Evolutionary conservation across 2,113 vertebrate species (phyloP), one percentile per base, ranked within the genome.

Genomic region (Malurus melanocephalus): DNA sequence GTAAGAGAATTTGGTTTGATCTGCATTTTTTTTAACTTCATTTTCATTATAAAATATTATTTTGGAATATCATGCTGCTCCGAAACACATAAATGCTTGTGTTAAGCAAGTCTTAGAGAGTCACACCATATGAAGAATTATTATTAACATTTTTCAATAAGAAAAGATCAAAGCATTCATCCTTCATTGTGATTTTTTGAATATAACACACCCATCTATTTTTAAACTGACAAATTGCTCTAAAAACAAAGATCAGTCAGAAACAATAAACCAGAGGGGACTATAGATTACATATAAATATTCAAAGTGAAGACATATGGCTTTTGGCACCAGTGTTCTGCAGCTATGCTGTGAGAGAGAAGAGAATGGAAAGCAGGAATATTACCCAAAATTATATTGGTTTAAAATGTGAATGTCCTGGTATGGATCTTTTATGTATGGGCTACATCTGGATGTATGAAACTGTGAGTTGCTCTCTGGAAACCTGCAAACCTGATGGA

Each of bases 191-290:
- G 48, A 87, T 87, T 89, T 90, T 90, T 92, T 85, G 16, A 84
- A 67, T 71, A 43, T 60, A 90, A 92, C 28, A n/a, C 13, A 48
- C 23, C 17, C 45, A 73, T 74, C 55, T 93, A 92, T 89, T 93
- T 90, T 59, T 94, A 94, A 93, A 90, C 45, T 74, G 80, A 95
- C 85, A 10, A 92, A 96, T 95, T 91, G 64, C 53, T 96, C 72
- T 77, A 72, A 90, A 92, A 95, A 80, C 83, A 93, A 82, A 95
- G 79, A 87, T 75, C 82, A 94, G 61, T 86, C 92, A 95, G 88
- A 90, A 92, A 85, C 48, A 88, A 89, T 88, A 95, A 87, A 92
- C 76, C 55, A 68, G 93, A 91, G 26, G 23, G 45, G 42, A 68
- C 77, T 84, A 67, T 4, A 64, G 71, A 75, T n/a, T 80, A 82